Conservation (phyloP, 2,113 vertebrate genomes). For the Phaethon lepturus region DNA sequence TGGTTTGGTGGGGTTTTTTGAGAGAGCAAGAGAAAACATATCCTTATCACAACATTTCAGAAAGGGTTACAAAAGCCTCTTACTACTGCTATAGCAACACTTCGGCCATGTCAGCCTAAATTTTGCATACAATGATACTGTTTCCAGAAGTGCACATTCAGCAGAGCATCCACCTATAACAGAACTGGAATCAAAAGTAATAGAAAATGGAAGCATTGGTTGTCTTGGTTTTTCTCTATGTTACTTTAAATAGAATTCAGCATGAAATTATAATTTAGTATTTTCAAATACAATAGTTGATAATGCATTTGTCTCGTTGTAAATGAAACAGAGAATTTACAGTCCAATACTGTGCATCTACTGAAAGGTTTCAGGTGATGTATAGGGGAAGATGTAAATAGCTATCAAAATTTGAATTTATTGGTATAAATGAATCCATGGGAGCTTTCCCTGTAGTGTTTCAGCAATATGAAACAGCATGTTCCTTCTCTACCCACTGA, state of each 20-base stretch:
- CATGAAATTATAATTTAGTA: neutral
- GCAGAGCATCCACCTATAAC: neutral
- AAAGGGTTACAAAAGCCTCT: neutral
- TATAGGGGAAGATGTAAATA: neutral
- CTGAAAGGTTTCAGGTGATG: neutral
- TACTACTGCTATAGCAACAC: neutral
- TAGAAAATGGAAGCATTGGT: neutral
- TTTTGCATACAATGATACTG: neutral
- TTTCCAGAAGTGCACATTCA: neutral
- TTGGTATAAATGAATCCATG: neutral
- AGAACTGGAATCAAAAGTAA: neutral
- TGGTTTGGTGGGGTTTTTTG: neutral
- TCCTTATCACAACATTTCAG: neutral
- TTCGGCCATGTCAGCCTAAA: neutral
- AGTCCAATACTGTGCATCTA: neutral
- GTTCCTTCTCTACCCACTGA: neutral
- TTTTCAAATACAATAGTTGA: neutral
- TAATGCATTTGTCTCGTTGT: neutral
- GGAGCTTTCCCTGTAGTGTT: neutral
- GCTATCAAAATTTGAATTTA: neutral
- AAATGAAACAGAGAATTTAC: neutral
- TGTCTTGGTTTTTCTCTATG: neutral
- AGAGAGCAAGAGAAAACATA: neutral
- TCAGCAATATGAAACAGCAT: neutral
- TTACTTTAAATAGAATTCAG: neutral